phyloP scores from a whole-genome alignment of 2,797 vertebrate species.

The Eutrigla gurnardus region DNA sequence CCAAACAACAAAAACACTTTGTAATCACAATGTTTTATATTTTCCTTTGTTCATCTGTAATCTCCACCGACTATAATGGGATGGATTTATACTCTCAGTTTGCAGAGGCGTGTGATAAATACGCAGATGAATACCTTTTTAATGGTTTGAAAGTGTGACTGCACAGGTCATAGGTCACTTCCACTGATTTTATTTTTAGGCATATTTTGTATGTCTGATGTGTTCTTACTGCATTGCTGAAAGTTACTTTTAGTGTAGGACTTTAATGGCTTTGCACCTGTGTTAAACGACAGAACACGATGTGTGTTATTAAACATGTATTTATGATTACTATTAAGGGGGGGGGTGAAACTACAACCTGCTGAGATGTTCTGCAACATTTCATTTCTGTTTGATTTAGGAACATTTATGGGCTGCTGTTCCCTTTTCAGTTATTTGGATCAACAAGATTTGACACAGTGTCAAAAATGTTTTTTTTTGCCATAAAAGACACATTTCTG shows the following conservation, averaged over 20 bases:
- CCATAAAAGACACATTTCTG: no score
- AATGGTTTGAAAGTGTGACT: no score
- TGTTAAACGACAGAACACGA: neutral
- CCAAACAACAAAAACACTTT: conserved; percentile 3
- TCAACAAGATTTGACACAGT: no score
- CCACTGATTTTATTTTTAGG: neutral
- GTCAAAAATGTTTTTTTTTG: no score
- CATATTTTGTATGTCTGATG: neutral
- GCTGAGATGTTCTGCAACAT: no score
- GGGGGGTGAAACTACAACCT: no score
- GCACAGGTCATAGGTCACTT: neutral
- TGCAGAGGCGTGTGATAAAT: neutral
- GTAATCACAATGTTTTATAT: neutral
- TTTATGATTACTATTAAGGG: neutral
- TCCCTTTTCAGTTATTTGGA: no score
- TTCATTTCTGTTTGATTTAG: no score
- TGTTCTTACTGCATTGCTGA: neutral
- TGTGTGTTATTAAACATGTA: neutral
- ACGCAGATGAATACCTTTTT: neutral
- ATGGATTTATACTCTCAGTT: neutral
- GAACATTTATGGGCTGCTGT: no score
- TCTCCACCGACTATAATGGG: no score
- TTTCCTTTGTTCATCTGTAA: neutral
- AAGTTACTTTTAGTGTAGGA: conserved; percentile 1
- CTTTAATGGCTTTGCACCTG: neutral